Base-by-base conservation (phyloP, 2,888 invertebrate species). In the Mylabris sibirica region DNA sequence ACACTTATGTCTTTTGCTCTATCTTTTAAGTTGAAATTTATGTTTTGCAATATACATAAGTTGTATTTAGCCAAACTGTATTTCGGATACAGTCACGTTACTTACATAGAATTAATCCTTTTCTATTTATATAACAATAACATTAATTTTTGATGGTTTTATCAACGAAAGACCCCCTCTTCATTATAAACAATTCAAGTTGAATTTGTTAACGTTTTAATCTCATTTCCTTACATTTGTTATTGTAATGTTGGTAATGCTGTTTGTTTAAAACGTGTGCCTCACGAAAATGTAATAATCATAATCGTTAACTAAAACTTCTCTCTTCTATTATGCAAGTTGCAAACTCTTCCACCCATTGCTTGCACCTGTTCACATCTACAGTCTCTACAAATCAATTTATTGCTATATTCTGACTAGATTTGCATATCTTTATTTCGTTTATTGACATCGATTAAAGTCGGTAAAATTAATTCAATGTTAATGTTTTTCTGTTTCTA, bases 1-100 rank as follows among this genome's bases (percentile, higher is more conserved):
- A 63, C 69, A 76, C 72, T 74, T 74, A 77, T 78, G 76, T 78
- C 77, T 75, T 76, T 74, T 73, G 73, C 75, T 75, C 69, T 67
- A 73, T 72, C 76, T 77, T 74, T 76, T 75, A 73, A 69, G 74
- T 74, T 70, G 70, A 75, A 81, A 81, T 82, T 81, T 82, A 81
- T 81, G 77, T 75, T n/a, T 26, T 70, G 77, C 79, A 80, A 82
- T 81, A 81, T 81, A 80, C 79, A 80, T 81, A 82, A 79, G 79
- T 81, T 77, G 77, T 78, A 79, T 80, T 82, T 81, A 80, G 77
- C 77, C 74, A 74, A 75, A 78, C 75, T 70, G 76, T 76, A 69
- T 70, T 61, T 26, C 22, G 59, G 49, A 44, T n/a, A 66, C 26
- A 59, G 63, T 63, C 69, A 44, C 65, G 30, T 53, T 60, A 35